Base-by-base conservation (phyloP, 2,888 invertebrate species). In the Mylabris sibirica region DNA sequence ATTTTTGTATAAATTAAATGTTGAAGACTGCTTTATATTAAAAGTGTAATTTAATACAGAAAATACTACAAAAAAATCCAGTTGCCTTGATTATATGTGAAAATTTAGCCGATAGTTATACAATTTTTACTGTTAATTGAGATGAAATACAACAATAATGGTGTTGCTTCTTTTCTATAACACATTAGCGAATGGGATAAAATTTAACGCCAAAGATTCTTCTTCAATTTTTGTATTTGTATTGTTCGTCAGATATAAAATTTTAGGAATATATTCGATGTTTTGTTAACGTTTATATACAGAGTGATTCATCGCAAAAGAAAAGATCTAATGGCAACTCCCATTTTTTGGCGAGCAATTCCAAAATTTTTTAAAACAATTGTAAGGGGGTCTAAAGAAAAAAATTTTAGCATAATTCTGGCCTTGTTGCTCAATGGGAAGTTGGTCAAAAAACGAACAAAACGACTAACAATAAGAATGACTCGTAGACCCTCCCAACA, bases 61-160 rank as follows among this genome's bases (percentile, higher is more conserved):
- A 12, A 12, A 38, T 11, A 35, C 3, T 3, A 38, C 61, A 61
- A 67, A 72, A 64, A 68, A 62, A 66, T 70, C 72, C 65, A 70
- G 74, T 74, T 74, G 74, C 74, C 74, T 74, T 74, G 72, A 65
- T 68, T 67, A 66, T 61, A 44, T 69, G 72, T 70, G 70, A 66
- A 44, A 67, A 66, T 24, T 20, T 64, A 49, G 44, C 44, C 12
- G n/a, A n/a, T 71, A 64, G 67, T 65, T 63, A 60, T 63, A 64
- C 4, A 61, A 20, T 71, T 64, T 65, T 64, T 67, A 63, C 60
- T 49, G 35, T 44, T 35, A 64, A 59, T 35, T 34, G 30, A 26
- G 24, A 35, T 41, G 59, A 22, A 59, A 59, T 14, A 38, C 14
- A 38, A 44, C 12, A 44, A 44, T 44, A 20, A 53, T 22, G 20